Evolutionary conservation across 2,888 invertebrate species (phyloP), one percentile per base, ranked within the genome.

Genomic region (Caenorhabditis sinica): DNA sequence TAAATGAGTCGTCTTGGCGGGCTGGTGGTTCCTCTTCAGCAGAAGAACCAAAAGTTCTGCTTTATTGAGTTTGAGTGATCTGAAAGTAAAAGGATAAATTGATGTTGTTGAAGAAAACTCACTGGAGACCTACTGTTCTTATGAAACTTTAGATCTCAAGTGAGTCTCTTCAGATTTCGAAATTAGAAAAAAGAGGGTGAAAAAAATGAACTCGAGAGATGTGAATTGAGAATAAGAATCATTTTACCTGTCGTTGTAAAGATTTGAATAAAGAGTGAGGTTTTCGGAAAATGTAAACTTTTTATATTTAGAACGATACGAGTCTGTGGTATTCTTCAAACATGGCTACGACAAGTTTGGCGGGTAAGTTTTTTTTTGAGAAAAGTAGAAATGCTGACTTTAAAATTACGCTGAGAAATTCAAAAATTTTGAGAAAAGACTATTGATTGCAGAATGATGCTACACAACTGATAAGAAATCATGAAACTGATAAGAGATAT

Each of bases 321-420:
- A 89, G 88, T 53, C 49, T 89, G 0, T 90, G 90, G 90, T 90
- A 90, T 69, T 73, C 85, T 0, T 89, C 88, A 36, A 86, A 87
- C 36, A 85, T 87, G 79, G 86, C 87, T 6, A 88, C 88, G 0
- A 90, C 90, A 0, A 87, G 88, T 30, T 36, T 90, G n/a, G 88
- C 90, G 3, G 85, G 90, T 90, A 33, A 68, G 63, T 40, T 25
- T 20, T 53, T 66, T 63, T n/a, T n/a, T 17, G n/a, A 60, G 30
- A 23, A 17, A 40, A 17, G 20, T 20, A 30, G 60, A 8, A 60
- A 60, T 33, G 60, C 11, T 36, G 36, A 36, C 5, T 36, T 36
- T 36, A 5, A 11, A 36, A 36, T 36, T n/a, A n/a, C n/a, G 11
- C 11, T 36, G 6, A 36, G 36, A 36, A 36, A 36, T 36, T 36